Base-by-base conservation (phyloP, 2,113 vertebrate species). In the Dunckerocampus dactyliophorus region DNA sequence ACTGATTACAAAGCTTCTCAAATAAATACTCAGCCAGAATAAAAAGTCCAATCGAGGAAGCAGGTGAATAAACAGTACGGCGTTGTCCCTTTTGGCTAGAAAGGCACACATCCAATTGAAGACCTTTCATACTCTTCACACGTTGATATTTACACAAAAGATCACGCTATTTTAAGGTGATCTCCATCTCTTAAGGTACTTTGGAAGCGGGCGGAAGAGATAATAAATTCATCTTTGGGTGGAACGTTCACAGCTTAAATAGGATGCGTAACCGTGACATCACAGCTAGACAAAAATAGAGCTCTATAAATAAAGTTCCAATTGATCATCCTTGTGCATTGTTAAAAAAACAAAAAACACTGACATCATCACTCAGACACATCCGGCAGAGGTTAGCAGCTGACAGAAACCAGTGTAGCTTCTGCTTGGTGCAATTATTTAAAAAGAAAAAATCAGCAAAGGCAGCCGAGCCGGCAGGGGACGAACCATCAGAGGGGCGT, bases 201-300 rank as follows among this genome's bases (percentile, higher is more conserved):
- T 52, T 49, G 24, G 63, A 70, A 70, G 16, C 8, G 13, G 39
- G 51, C 14, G 59, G 56, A 48, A 48, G 24, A 19, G 63, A 34
- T 34, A 34, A 60, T 54, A 16, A 20, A 47, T 72, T 54, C 16
- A 47, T 62, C 49, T 67, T 57, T 51, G 50, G 45, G 59, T 54
- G 58, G 19, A 46, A 61, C 77, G 76, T 86, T 88, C 84, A 88
- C 86, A 88, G 81, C 74, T 86, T 85, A 67, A 76, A 77, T 65
- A 34, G 74, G 58, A 16, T 34, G 31, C 31, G 22, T 55, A 69
- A 51, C 4, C 10, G 49, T 10, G 39, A 63, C 16, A 47, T 47
- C 1, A 43, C 39, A 14, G 39, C 39, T 2, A 43, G 12, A 43
- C 39, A 14, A 43, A 13, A 43, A 43, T 43, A 43, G 39, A 43